Evolutionary conservation across 2,888 invertebrate genomes (phyloP), one percentile per base, ranked within the genome.

Genomic region (Phalera bucephala): DNA sequence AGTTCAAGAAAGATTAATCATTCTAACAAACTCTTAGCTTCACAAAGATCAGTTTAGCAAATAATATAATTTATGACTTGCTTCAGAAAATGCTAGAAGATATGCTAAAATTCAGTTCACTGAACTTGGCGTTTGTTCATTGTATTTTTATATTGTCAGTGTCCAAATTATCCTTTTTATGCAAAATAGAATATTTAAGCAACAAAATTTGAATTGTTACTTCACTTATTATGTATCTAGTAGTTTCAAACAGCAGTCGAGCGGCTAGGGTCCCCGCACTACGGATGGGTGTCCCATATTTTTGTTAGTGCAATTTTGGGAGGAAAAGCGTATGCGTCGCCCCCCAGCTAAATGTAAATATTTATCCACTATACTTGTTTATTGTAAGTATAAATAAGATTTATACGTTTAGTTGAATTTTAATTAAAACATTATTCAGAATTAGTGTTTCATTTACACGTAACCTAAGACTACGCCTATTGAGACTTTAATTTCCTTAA

Each of bases 371-470:
- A 57, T 78, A 85, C 79, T 75, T 83, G 85, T 86, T 87, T 78
- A 84, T 76, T 81, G 77, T 87, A 87, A 86, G 88, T 89, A 88
- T 89, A 88, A 89, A 88, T 88, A 88, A 88, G 87, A 87, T 89
- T 88, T 88, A 89, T 89, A 89, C 88, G 80, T 88, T 87, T 87
- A 88, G 89, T 89, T 89, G 81, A 88, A 84, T 89, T 88, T 87
- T 83, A 80, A 89, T 85, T 89, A 89, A 88, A 89, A 86, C 73
- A 80, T 77, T 78, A 69, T 53, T 71, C 50, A 44, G 47, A 66
- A 31, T 31, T 17, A 27, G 34, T 32, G 51, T 72, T 74, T 77
- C 11, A 58, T 65, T 70, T 41, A 2, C 3, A 11, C 1, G 26
- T 2, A 13, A 26, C 7, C 2, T 26, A 28, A 27, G 27, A 33